Conservation (phyloP, 2,797 vertebrate genomes). For the Streptopelia turtur region DNA sequence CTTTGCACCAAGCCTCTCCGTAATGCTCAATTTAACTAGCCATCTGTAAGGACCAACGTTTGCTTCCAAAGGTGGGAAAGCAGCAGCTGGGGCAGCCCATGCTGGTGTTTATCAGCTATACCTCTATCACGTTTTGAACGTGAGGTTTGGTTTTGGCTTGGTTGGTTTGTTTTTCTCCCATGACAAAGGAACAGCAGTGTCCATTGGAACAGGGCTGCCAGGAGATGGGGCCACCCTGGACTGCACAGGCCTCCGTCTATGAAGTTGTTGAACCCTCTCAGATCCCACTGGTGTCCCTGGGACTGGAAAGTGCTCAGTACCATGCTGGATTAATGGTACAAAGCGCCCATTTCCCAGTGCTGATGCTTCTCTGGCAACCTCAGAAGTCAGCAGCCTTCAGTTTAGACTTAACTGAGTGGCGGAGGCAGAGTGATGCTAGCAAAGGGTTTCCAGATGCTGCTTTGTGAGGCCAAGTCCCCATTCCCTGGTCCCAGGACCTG, state of each 20-base stretch:
- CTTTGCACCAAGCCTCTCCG: background rate
- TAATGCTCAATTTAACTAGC: background rate
- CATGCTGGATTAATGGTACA: fast-evolving
- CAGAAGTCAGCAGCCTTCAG: background rate
- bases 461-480: background rate
- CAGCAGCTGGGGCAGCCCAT: background rate
- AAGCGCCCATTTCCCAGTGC: background rate
- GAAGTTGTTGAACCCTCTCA: background rate
- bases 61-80: background rate
- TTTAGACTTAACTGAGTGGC: fast-evolving
- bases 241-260: fast-evolving
- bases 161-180: background rate
- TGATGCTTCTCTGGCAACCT: background rate
- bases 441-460: background rate
- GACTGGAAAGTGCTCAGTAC: background rate
- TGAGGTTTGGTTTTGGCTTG: background rate
- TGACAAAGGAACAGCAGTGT: background rate
- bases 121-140: background rate
- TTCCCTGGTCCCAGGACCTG: background rate
- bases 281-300: background rate
- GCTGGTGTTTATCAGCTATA: background rate
- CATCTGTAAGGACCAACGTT: background rate
- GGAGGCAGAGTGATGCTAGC: background rate
- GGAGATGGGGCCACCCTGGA: background rate
- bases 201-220: background rate